Base-by-base conservation (phyloP, 2,113 vertebrate genomes). In the Microtus richardsoni region DNA sequence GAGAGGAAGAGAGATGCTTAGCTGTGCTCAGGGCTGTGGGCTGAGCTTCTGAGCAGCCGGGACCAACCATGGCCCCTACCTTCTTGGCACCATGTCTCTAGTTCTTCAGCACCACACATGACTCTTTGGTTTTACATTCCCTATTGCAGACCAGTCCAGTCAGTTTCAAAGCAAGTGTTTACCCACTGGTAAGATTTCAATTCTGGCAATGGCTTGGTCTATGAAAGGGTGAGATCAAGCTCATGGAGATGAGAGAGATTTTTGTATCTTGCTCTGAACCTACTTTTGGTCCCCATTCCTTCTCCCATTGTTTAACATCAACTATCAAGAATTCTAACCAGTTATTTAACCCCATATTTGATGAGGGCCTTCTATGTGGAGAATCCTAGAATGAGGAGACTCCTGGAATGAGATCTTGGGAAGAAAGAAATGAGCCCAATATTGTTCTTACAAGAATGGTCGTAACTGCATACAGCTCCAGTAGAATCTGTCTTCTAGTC, bases 121-220 rank as follows among this genome's bases (percentile, higher is more conserved):
- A 73, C 26, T 60, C 68, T 87, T 93, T 21, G 64, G 62, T 33
- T 64, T 66, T 39, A 24, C 39, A 73, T 88, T 47, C 68, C 44
- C 16, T 0, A 1, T 10, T 41, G 71, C 36, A 62, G 3, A 62
- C 0, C 3, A 80, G 33, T 68, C n/a, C 30, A 73, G n/a, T 73
- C 7, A 74, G n/a, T 74, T 92, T 91, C 92, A 94, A 66, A 85
- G 75, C 77, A 74, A 92, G 44, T 26, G 87, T 52, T 85, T 77
- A 77, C 58, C 41, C 84, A 60, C 52, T 83, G 58, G 3, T 60
- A 47, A 26, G 44, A 71, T 74, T 79, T 66, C 75, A 44, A 21
- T 58, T 30, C 21, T 12, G 58, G 36, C 47, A 33, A 89, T 36
- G 36, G 36, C 30, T 24, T 66, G 30, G 41, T 58, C 41, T 44